phyloP scores from a whole-genome alignment of 53 echinoderm and acorn worm species.

The Patiria pectinifera region DNA sequence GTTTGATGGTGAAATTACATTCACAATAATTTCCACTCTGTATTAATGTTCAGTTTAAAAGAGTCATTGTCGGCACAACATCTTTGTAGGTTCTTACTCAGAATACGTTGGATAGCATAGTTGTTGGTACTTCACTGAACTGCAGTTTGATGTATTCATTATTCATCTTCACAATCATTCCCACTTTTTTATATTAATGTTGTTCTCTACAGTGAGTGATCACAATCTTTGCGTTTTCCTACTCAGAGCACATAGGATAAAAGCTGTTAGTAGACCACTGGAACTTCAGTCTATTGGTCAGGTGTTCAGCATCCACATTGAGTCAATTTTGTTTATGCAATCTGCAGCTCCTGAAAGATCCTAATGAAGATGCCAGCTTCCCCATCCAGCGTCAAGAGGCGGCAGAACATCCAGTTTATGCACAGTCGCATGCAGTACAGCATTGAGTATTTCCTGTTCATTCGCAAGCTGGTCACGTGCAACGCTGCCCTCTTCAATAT shows the following conservation, averaged over 20 bases:
- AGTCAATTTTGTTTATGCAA: too few relatives aligned
- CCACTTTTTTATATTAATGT: neutral
- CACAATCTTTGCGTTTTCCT: too few relatives aligned
- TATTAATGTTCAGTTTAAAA: neutral
- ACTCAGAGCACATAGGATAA: too few relatives aligned
- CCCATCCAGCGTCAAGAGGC: constrained; percentile 87
- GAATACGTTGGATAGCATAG: too few relatives aligned
- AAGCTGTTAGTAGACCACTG: neutral
- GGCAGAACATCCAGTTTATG: constrained; percentile 99
- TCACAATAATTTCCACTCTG: neutral
- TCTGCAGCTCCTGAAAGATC: constrained; percentile 76
- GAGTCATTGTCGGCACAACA: too few relatives aligned
- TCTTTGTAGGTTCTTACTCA: too few relatives aligned
- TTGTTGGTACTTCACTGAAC: neutral
- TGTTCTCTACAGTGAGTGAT: too few relatives aligned
- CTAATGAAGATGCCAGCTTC: constrained; percentile 93
- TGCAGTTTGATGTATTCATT: neutral
- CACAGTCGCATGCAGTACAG: constrained; percentile 99
- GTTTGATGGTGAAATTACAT: neutral
- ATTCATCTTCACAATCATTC: neutral
- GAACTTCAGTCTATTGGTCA: neutral
- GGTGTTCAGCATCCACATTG: neutral
- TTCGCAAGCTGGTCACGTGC: constrained; percentile 90
- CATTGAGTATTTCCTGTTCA: constrained; percentile 95
- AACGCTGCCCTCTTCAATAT: constrained; percentile 83